Evolutionary conservation across 1,140 invertebrate species (phyloP).

Genomic region (Ceratina calcarata): DNA sequence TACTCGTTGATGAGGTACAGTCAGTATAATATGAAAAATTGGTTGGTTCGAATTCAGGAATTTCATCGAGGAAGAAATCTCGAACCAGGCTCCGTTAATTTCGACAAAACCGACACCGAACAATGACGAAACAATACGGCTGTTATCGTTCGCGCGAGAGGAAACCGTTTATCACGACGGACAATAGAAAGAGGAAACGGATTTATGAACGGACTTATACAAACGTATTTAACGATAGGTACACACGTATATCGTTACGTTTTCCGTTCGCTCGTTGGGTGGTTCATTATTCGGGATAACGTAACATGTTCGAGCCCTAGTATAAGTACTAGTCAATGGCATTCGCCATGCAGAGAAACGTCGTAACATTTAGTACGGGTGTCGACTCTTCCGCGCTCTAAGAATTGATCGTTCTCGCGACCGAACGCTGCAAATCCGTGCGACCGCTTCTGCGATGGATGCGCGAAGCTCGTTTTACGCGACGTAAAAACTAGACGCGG

Average conservation of each 20-base stretch:
- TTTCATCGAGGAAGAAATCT: background rate
- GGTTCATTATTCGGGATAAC: too few species aligned
- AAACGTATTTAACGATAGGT: background rate
- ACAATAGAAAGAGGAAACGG: slow-evolving; percentile 51
- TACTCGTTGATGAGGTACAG: too few species aligned
- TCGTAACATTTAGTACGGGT: too few species aligned
- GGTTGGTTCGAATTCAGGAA: too few species aligned
- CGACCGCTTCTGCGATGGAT: slow-evolving; percentile 47
- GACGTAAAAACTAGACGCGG: slow-evolving; percentile 42
- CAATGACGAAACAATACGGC: slow-evolving; percentile 21
- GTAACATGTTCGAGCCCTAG: too few species aligned
- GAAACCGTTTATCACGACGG: slow-evolving; percentile 47
- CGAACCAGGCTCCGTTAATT: too few species aligned
- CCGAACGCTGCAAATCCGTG: slow-evolving; percentile 19
- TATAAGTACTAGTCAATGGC: too few species aligned
- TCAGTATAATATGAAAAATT: too few species aligned
- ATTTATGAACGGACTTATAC: slow-evolving; percentile 18
- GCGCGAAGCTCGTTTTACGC: slow-evolving; percentile 34
- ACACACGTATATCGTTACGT: slow-evolving; percentile 3
- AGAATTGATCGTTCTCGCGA: too few species aligned
- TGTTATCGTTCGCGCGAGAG: slow-evolving; percentile 39
- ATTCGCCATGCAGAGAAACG: too few species aligned
- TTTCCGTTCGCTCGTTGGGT: background rate
- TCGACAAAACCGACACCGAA: background rate
- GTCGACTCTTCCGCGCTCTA: too few species aligned